phyloP scores from a whole-genome alignment of 2,113 vertebrate species.

The Oceanodroma tethys region DNA sequence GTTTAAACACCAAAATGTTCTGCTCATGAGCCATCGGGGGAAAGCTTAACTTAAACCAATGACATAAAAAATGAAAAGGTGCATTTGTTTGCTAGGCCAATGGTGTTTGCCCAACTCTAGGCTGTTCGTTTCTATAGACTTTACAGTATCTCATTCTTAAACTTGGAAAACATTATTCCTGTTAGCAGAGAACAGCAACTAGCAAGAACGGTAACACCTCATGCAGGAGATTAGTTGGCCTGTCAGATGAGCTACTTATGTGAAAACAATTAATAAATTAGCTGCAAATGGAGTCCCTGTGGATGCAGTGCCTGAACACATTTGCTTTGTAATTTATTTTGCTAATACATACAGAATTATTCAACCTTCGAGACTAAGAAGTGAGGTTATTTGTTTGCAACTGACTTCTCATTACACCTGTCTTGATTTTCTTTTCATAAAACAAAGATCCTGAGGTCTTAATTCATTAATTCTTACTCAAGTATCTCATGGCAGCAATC shows the following conservation, averaged over 20 bases:
- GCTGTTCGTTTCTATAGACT: neutral
- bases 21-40: neutral
- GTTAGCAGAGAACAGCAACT: neutral
- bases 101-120: neutral
- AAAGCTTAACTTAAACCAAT: neutral
- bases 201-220: neutral
- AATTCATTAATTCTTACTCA: neutral
- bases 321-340: constrained; percentile 18
- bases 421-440: neutral
- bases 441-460: neutral
- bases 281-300: neutral
- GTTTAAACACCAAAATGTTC: accelerated
- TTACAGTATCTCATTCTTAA: neutral
- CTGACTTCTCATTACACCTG: neutral
- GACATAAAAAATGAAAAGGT: neutral
- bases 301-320: neutral
- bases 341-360: neutral
- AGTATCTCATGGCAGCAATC: neutral
- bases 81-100: neutral
- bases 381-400: neutral
- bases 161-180: neutral
- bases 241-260: too few relatives aligned
- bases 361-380: neutral
- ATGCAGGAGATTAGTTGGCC: neutral
- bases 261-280: constrained; percentile 13